Evolutionary conservation across 2,113 vertebrate species (phyloP).

Genomic region (Rafetus swinhoei): DNA sequence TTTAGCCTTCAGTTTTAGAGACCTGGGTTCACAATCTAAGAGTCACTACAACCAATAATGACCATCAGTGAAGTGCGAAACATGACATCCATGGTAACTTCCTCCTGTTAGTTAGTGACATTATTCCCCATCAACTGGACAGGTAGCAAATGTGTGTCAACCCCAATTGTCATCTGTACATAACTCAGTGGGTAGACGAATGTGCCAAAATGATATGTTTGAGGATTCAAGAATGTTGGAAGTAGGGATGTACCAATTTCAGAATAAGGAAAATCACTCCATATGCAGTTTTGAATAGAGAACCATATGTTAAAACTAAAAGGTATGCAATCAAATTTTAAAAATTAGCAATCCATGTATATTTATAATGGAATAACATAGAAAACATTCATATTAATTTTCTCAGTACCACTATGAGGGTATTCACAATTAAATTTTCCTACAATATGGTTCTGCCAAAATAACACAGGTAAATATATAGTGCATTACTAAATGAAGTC

Average conservation of each 20-base stretch:
- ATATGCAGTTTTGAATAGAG: constrained; percentile 13
- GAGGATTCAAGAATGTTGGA: not conserved
- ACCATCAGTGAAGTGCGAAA: not conserved
- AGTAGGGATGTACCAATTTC: constrained; percentile 20
- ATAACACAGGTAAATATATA: not conserved
- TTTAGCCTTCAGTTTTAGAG: not conserved
- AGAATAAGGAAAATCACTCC: constrained; percentile 32
- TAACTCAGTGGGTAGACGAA: constrained; percentile 7
- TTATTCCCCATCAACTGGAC: not conserved
- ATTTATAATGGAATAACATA: not conserved
- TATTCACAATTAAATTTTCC: not conserved
- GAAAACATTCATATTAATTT: not conserved
- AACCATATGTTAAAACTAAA: constrained; percentile 27
- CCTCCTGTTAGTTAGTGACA: not conserved
- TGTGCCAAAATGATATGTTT: not conserved
- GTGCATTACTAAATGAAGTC: not conserved
- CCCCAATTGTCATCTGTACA: constrained; percentile 24
- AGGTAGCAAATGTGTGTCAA: not conserved
- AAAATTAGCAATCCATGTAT: not conserved
- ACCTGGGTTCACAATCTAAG: not conserved
- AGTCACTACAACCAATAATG: not conserved
- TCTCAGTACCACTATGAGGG: not conserved
- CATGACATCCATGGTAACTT: rapidly evolving
- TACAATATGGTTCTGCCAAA: not conserved
- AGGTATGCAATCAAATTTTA: constrained; percentile 8